Percentiles rank a stretch among this genome's conserved stretches.
phyloP scores from a whole-genome alignment of 1,140 invertebrate genomes.

The Drosophila ohnishii region DNA sequence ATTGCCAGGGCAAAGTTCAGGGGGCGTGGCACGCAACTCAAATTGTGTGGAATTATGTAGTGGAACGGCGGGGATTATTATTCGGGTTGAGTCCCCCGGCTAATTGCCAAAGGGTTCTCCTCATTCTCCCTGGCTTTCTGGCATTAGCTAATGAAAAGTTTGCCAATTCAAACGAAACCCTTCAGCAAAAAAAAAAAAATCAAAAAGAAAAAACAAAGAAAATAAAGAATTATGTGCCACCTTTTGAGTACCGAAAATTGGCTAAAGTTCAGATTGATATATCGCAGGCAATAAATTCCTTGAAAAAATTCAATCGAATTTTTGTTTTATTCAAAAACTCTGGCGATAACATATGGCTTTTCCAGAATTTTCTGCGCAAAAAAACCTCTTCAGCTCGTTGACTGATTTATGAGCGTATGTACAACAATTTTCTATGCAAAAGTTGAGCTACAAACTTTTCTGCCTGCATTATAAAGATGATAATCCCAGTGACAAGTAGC shows the following conservation, averaged over 20 bases:
- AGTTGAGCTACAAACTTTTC: constrained; percentile 34
- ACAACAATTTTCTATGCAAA: constrained; percentile 18
- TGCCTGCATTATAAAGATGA: constrained; percentile 27
- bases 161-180: constrained; percentile 10
- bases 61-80: constrained; percentile 30
- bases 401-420: constrained; percentile 42
- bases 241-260: constrained; percentile 26
- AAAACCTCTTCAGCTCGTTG: constrained; percentile 11
- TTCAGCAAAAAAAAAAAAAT: neutral
- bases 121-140: neutral
- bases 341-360: constrained; percentile 29
- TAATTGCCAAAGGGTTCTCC: constrained; percentile 31
- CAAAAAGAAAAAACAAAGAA: neutral
- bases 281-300: constrained; percentile 34
- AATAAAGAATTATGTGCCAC: neutral
- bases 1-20: neutral
- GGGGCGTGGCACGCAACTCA: constrained; percentile 15
- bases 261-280: constrained; percentile 32
- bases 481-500: constrained; percentile 38
- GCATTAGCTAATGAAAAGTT: constrained; percentile 47
- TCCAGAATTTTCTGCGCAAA: neutral
- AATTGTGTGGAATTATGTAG: constrained; percentile 42
- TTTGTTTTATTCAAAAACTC: constrained; percentile 18
- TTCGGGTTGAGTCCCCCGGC: constrained; percentile 18
- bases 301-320: constrained; percentile 14